These are phyloP conservation scores for Psettodes erumei DNA, from an alignment of 2,113 vertebrate species.

Conservation along the genomic window DNA sequence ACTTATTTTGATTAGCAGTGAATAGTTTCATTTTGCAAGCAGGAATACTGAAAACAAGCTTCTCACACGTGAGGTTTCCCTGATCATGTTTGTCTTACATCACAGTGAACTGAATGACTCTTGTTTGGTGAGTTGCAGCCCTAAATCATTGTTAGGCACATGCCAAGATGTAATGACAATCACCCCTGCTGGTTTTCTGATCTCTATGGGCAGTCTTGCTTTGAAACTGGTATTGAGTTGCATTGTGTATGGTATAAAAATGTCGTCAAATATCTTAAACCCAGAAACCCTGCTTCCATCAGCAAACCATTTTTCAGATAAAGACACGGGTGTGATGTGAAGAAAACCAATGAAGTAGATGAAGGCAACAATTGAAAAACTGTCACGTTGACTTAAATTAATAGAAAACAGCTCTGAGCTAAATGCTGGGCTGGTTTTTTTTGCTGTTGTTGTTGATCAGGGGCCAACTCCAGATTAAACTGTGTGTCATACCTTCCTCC, in stretches of 20 bases:
- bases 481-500: constrained; percentile 7
- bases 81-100: not conserved
- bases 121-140: not conserved
- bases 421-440: not conserved
- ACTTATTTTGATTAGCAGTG: not conserved
- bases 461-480: constrained; percentile 23
- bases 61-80: not conserved
- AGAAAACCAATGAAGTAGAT: not conserved
- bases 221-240: not conserved
- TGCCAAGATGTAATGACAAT: not conserved
- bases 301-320: not conserved
- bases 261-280: not conserved
- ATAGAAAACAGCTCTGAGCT: constrained; percentile 16
- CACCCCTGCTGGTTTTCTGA: not conserved
- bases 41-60: not conserved
- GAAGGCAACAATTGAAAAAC: constrained; percentile 12
- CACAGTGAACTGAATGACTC: too few species aligned
- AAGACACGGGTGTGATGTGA: not conserved
- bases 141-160: not conserved
- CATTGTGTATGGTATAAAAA: not conserved
- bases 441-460: constrained; percentile 35
- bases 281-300: not conserved
- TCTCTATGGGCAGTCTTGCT: too few species aligned
- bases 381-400: constrained; percentile 11
- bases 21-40: not conserved